A percentile compares a stretch with the other conserved stretches of the same genome.
These are phyloP conservation scores for Loriculus beryllinus DNA, from an alignment of 2,797 vertebrate species.

Conservation along the genomic window DNA sequence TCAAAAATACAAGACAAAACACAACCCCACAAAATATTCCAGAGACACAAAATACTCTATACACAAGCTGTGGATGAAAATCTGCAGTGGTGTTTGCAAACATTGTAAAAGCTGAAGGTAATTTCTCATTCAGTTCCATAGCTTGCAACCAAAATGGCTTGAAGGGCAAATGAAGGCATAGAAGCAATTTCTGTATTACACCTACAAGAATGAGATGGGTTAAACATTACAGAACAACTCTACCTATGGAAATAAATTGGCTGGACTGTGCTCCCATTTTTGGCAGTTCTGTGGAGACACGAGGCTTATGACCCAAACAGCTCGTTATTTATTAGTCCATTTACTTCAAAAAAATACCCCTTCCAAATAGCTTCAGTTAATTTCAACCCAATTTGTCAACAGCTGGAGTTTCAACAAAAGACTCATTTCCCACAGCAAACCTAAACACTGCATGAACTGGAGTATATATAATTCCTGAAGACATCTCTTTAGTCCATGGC, in stretches of 20 bases:
- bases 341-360: background rate
- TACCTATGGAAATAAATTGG: background rate
- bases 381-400: background rate
- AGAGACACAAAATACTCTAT: background rate
- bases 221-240: background rate
- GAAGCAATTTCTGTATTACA: background rate
- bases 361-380: background rate
- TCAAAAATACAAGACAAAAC: background rate
- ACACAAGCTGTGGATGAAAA: background rate
- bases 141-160: background rate
- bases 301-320: background rate
- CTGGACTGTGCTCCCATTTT: accelerated
- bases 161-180: background rate
- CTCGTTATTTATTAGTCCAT: background rate
- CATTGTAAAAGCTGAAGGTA: background rate
- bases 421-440: background rate
- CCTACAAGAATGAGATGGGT: accelerated
- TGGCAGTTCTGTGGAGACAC: background rate
- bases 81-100: background rate
- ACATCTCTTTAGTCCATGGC: background rate
- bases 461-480: background rate
- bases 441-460: background rate
- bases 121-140: background rate
- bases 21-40: background rate
- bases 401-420: background rate